Conservation (phyloP, 1,140 invertebrate species). For the Paramacrobiotus metropolitanus region DNA sequence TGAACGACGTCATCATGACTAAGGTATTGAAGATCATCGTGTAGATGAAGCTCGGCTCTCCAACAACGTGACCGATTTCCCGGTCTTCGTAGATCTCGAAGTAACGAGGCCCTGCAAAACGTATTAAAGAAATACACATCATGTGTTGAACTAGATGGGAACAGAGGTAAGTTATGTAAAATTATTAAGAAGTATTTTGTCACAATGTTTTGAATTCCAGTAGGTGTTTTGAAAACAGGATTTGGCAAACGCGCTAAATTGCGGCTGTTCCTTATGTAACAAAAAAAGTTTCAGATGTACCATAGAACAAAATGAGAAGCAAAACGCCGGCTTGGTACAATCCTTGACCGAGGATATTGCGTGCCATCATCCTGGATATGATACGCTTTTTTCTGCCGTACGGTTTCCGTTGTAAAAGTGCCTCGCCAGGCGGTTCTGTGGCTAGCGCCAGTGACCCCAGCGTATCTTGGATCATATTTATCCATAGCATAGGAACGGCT, state of each 20-base stretch:
- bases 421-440: constrained; percentile 87
- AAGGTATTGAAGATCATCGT: background rate
- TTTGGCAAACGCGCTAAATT: no score
- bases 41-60: background rate
- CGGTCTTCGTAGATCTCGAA: background rate
- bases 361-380: background rate
- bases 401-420: background rate
- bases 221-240: no score
- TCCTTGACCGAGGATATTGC: background rate
- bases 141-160: no score
- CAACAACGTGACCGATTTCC: background rate
- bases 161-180: no score
- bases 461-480: constrained; percentile 99
- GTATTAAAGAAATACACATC: background rate
- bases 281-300: background rate
- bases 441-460: constrained; percentile 95
- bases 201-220: no score
- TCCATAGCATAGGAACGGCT: constrained; percentile 97
- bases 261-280: no score
- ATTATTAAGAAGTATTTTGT: no score
- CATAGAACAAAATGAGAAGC: background rate
- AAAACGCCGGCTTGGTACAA: background rate
- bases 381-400: background rate
- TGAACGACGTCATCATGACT: background rate
- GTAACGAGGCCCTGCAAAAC: background rate